Base-by-base conservation (phyloP, 1,140 invertebrate species). In the Macrosteles quadrilineatus region DNA sequence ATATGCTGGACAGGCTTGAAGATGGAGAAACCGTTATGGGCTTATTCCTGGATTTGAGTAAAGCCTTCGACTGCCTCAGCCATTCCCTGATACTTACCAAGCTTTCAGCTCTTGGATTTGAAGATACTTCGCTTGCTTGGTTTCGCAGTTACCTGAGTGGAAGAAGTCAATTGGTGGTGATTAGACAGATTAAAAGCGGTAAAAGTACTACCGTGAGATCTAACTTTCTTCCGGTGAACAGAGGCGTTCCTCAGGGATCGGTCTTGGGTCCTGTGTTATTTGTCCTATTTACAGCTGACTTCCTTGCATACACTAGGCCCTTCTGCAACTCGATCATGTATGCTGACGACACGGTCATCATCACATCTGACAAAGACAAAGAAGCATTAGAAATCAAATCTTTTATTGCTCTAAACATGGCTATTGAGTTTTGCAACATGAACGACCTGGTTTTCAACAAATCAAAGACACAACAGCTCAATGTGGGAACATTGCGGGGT, bases 211-310 rank as follows among this genome's bases (percentile, higher is more conserved):
- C 19, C 9, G 29, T 3, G 9, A 63, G 23, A 30, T 63, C 59
- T 29, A n/a, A n/a, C 11, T 31, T 63, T 9, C 17, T 17, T 12
- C 27, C 29, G 3, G 59, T 63, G 9, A 25, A 27, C 21, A 31
- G 29, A 14, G 59, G 59, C 21, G 59, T 63, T n/a, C 21, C 59
- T 6, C 59, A 63, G 17, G 59, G 59, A 4, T 63, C 59, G 1
- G 59, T 30, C 1, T 14, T 63, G 23, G 59, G 59, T 27, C 1
- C 59, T 3, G 27, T 63, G 9, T 32, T 63, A 17, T n/a, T n/a
- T n/a, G n/a, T n/a, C n/a, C n/a, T n/a, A n/a, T n/a, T n/a, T n/a
- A n/a, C n/a, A n/a, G n/a, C n/a, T n/a, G n/a, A n/a, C n/a, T n/a
- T n/a, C n/a, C n/a, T n/a, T n/a, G n/a, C n/a, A n/a, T n/a, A n/a